These are phyloP conservation scores for Macaria notata DNA, from an alignment of 2,888 invertebrate species.

Conservation along the genomic window DNA sequence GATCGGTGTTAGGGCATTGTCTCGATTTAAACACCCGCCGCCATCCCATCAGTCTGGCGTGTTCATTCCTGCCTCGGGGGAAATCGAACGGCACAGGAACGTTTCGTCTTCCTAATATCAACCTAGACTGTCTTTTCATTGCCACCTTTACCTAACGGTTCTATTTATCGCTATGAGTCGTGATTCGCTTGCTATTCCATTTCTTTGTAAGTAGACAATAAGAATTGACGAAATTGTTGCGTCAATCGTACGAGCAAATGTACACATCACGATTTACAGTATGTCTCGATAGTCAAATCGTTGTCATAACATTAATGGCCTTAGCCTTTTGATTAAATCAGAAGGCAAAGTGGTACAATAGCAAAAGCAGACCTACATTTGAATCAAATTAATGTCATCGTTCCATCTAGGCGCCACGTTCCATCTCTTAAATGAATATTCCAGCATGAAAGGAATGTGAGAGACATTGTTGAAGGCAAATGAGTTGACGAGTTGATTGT, in stretches of 20 bases:
- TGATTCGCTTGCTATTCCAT: no score
- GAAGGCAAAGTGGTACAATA: conserved; percentile 3
- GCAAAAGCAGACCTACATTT: conserved; percentile 31
- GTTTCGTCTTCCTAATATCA: conserved; percentile 51
- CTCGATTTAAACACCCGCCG: conserved; percentile 44
- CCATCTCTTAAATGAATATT: conserved; percentile 45
- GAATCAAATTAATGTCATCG: conserved; percentile 41
- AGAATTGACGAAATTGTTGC: no score
- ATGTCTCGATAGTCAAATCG: no score
- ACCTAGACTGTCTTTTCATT: conserved; percentile 16
- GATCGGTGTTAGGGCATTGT: conserved; percentile 45
- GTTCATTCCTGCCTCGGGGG: conserved; percentile 47
- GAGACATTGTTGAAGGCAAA: conserved; percentile 60
- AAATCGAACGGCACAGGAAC: conserved; percentile 48
- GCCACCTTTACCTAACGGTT: neutral
- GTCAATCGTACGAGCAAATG: no score
- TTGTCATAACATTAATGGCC: no score
- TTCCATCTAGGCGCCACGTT: conserved; percentile 36
- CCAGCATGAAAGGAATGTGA: conserved; percentile 52
- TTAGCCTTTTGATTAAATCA: no score
- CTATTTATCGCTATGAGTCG: no score
- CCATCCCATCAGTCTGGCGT: conserved; percentile 46
- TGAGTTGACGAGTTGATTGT: conserved; percentile 62
- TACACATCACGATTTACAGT: no score
- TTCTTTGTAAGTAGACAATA: no score